These are phyloP conservation scores for Pseudoips prasinana DNA, from an alignment of 2,888 invertebrate genomes.

Conservation along the genomic window DNA sequence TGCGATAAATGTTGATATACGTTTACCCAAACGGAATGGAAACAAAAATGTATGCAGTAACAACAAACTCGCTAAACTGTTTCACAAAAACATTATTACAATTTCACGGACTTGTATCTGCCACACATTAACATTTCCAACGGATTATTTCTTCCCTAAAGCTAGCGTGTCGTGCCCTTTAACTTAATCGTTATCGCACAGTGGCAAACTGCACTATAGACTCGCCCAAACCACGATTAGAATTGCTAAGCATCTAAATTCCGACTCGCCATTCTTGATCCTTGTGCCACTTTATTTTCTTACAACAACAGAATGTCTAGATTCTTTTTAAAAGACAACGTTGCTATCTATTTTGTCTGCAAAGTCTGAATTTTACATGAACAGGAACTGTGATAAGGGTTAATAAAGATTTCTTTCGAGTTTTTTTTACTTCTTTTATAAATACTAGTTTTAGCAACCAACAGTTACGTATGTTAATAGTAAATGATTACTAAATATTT, in stretches of 20 bases:
- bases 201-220: conserved; percentile 41
- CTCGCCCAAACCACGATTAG: conserved; percentile 44
- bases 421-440: no score
- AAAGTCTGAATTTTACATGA: conserved; percentile 32
- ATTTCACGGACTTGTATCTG: no score
- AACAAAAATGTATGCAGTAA: no score
- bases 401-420: conserved; percentile 9
- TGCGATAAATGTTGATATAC: no score
- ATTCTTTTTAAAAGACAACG: conserved; percentile 13
- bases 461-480: no score
- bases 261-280: conserved; percentile 39
- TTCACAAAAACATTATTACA: no score
- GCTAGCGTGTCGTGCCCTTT: conserved; percentile 40
- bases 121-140: conserved; percentile 40
- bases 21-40: no score
- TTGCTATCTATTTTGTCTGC: conserved; percentile 16
- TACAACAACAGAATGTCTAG: conserved; percentile 31
- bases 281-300: conserved; percentile 27
- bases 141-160: conserved; percentile 48
- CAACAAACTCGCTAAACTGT: no score
- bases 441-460: no score
- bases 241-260: conserved; percentile 51
- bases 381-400: conserved; percentile 30
- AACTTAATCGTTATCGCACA: conserved; percentile 41
- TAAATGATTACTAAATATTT: no score